These are phyloP conservation scores for Diarsia rubi DNA, from an alignment of 2,888 invertebrate genomes.

Conservation along the genomic window DNA sequence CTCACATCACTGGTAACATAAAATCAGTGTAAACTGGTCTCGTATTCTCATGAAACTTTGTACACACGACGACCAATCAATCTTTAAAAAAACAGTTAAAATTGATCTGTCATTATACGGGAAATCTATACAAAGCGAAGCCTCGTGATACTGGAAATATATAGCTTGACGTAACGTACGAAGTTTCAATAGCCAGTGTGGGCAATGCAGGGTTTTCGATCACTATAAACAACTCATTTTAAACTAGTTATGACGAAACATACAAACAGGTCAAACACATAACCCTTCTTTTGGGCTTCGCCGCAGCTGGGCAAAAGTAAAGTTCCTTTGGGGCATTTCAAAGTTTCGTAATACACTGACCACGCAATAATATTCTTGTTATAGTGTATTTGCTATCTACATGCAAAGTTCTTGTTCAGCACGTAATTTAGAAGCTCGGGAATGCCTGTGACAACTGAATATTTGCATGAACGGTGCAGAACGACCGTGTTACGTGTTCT, in stretches of 20 bases:
- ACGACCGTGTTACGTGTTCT: conserved; percentile 23
- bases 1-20: not conserved
- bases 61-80: not conserved
- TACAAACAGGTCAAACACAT: too few relatives aligned
- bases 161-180: too few relatives aligned
- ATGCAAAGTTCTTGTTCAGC: conserved; percentile 18
- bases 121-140: too few relatives aligned
- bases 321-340: not conserved
- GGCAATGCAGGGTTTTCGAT: not conserved
- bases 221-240: not conserved
- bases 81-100: too few relatives aligned
- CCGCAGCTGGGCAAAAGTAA: not conserved
- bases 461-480: conserved; percentile 21
- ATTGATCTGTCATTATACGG: too few relatives aligned
- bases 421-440: conserved; percentile 27
- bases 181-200: not conserved
- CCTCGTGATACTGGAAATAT: too few relatives aligned
- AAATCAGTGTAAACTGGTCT: not conserved
- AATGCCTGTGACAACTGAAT: conserved; percentile 17
- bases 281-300: too few relatives aligned
- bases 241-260: not conserved
- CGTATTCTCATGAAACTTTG: not conserved
- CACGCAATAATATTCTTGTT: not conserved
- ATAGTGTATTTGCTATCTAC: not conserved
- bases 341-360: not conserved